Percentiles rank a stretch among this genome's conserved stretches.
Conservation (phyloP, 2,888 invertebrate species). For the Chydorus sphaericus region DNA sequence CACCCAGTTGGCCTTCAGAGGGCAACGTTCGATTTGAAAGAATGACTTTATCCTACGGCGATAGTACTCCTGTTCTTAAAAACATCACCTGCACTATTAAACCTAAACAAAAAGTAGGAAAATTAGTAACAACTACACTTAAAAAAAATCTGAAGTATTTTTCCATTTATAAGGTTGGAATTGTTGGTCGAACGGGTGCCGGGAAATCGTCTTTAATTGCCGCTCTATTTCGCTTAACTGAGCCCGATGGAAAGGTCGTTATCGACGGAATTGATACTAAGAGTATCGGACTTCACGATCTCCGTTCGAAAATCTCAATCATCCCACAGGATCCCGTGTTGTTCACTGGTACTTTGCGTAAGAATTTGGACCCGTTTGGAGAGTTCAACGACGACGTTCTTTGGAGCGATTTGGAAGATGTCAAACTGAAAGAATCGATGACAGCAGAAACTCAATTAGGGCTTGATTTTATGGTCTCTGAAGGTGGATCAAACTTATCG, state of each 20-base stretch:
- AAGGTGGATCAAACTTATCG: constrained; percentile 67
- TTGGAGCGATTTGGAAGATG: constrained; percentile 73
- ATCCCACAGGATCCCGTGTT: constrained; percentile 86
- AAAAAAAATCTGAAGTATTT: too few relatives aligned
- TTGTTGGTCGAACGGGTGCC: constrained; percentile 25
- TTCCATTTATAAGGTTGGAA: too few relatives aligned
- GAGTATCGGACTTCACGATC: constrained; percentile 41
- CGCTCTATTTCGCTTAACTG: constrained; percentile 32
- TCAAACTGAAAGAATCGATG: constrained; percentile 21
- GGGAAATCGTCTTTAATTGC: constrained; percentile 32
- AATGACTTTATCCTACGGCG: too few relatives aligned
- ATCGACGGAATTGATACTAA: constrained; percentile 32
- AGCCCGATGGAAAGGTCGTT: constrained; percentile 27
- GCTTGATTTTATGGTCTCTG: constrained; percentile 31
- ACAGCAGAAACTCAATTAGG: constrained; percentile 23
- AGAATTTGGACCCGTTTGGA: constrained; percentile 79
- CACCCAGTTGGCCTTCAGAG: too few relatives aligned
- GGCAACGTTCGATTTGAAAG: too few relatives aligned
- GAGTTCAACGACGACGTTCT: constrained; percentile 59
- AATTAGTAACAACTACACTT: too few relatives aligned
- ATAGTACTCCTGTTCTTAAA: constrained; percentile 34
- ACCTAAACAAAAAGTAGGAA: constrained; percentile 34
- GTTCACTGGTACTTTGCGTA: constrained; percentile 73
- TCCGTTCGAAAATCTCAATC: constrained; percentile 69
- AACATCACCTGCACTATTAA: constrained; percentile 29